phyloP scores from a whole-genome alignment of 2,888 invertebrate genomes.

The Tetranychus truncatus region DNA sequence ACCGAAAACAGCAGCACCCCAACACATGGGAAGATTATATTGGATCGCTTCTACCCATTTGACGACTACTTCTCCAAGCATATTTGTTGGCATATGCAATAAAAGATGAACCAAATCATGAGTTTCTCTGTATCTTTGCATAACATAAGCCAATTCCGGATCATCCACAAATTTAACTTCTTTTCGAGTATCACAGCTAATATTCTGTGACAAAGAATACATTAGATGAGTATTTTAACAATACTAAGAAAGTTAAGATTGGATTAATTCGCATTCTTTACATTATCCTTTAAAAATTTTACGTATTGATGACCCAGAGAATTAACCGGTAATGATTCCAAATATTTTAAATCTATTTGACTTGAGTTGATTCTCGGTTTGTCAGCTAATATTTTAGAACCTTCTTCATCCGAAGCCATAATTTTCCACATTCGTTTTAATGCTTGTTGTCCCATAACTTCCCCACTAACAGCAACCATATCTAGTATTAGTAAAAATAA shows the following conservation, averaged over 20 bases:
- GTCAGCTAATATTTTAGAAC: conserved; percentile 49
- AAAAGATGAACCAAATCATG: conserved; percentile 86
- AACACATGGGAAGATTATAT: conserved; percentile 84
- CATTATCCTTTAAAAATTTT: conserved; percentile 60
- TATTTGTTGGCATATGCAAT: conserved; percentile 78
- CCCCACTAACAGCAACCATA: conserved; percentile 85
- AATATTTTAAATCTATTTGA: conserved; percentile 53
- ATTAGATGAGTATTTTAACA: conserved; percentile 7
- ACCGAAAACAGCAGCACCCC: conserved; percentile 78
- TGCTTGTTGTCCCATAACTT: conserved; percentile 59
- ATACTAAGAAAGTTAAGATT: background rate
- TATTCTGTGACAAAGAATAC: conserved; percentile 40
- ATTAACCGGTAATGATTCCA: conserved; percentile 52
- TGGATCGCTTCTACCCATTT: conserved; percentile 97
- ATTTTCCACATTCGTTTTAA: conserved; percentile 49
- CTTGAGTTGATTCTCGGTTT: conserved; percentile 69
- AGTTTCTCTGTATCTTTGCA: conserved; percentile 89
- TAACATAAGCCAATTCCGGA: conserved; percentile 72
- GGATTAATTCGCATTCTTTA: conserved; percentile 32
- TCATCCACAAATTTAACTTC: conserved; percentile 81
- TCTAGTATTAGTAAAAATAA: conserved; percentile 39
- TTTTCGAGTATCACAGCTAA: conserved; percentile 75
- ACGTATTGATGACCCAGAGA: conserved; percentile 71
- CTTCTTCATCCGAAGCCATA: conserved; percentile 61
- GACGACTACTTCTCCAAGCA: conserved; percentile 60